Percentiles rank a stretch among this genome's conserved stretches.
These are phyloP conservation scores for Drosophila murphyi DNA, from an alignment of 1,140 invertebrate species.

Conservation along the genomic window DNA sequence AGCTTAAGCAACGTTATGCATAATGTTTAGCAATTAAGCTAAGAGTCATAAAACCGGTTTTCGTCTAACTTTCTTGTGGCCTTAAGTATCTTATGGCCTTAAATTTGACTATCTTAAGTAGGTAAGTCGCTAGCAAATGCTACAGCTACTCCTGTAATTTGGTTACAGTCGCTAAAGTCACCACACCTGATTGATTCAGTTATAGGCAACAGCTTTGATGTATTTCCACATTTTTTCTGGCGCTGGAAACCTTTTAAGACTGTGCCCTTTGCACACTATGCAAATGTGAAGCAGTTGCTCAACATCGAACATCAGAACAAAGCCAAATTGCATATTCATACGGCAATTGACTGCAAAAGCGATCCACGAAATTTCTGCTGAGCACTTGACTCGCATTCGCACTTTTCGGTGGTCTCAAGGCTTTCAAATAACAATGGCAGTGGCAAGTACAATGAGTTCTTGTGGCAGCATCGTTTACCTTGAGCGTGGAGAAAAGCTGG, in stretches of 20 bases:
- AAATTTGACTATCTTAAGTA: neutral
- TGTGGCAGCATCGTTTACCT: constrained; percentile 49
- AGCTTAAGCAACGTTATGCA: constrained; percentile 55
- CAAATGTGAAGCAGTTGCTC: constrained; percentile 13
- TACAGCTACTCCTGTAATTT: neutral
- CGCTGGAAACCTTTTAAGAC: constrained; percentile 4
- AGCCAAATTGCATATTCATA: constrained; percentile 71
- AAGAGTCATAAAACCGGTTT: constrained; percentile 15
- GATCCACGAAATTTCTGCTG: constrained; percentile 40
- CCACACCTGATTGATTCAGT: constrained; percentile 23
- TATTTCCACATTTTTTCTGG: neutral
- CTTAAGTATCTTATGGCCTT: neutral
- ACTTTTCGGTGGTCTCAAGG: constrained; percentile 4
- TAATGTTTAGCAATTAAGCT: constrained; percentile 60
- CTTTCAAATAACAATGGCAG: constrained; percentile 46
- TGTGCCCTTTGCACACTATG: neutral
- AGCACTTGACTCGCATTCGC: constrained; percentile 36
- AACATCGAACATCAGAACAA: constrained; percentile 1
- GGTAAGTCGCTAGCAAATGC: neutral
- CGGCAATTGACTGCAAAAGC: constrained; percentile 56
- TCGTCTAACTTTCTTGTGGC: neutral
- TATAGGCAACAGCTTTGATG: constrained; percentile 22
- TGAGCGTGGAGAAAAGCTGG: constrained; percentile 20
- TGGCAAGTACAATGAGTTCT: constrained; percentile 31
- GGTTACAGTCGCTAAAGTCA: neutral